Percentiles rank a stretch among this genome's conserved stretches.
phyloP scores from a whole-genome alignment of 2,888 invertebrate genomes.

The Monoplex corrugatus region DNA sequence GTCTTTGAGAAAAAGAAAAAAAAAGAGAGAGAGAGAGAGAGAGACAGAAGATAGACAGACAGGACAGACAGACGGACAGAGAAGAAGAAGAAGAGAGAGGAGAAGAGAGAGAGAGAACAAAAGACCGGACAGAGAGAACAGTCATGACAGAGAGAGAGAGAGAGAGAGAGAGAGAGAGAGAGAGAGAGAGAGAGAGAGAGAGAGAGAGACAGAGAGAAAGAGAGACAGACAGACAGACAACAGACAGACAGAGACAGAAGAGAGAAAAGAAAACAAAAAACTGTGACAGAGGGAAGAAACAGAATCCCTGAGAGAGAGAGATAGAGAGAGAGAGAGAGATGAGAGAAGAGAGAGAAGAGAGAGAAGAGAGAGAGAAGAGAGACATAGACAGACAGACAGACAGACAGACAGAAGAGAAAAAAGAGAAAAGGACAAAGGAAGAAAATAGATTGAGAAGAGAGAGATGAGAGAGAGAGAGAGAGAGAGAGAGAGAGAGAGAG shows the following conservation, averaged over 20 bases:
- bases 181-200: background rate
- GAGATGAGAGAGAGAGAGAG: background rate
- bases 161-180: background rate
- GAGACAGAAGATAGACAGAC: background rate
- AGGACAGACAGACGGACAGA: no score
- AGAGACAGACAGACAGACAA: no score
- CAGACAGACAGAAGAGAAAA: background rate
- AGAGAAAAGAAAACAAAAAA: no score
- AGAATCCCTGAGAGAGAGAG: no score
- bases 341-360: no score
- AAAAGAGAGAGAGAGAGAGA: background rate
- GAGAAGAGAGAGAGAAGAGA: background rate
- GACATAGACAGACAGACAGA: background rate
- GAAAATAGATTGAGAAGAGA: no score
- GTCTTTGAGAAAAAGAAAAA: no score
- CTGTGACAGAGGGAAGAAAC: no score
- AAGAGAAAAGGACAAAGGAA: background rate
- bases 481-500: background rate
- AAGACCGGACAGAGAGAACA: background rate
- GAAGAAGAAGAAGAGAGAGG: no score
- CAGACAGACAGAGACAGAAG: no score
- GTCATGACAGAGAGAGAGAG: background rate
- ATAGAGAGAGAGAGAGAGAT: no score
- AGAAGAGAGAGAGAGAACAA: no score
- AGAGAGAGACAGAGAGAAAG: background rate